These are phyloP conservation scores for Scophthalmus maximus DNA, from an alignment of 2,113 vertebrate species.

Conservation along the genomic window DNA sequence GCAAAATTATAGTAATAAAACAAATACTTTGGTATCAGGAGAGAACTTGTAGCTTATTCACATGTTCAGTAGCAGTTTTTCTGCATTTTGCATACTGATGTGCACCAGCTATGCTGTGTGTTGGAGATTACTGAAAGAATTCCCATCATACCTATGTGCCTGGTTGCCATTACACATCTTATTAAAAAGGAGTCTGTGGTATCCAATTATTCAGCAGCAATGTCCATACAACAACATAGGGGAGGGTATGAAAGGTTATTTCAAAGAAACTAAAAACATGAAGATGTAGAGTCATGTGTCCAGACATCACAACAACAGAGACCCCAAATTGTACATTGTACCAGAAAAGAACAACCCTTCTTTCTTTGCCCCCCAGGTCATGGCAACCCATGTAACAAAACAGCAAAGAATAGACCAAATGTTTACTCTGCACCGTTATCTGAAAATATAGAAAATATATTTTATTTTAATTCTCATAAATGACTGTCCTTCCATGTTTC, in stretches of 20 bases:
- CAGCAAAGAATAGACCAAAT: neutral
- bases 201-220: neutral
- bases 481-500: too few species aligned
- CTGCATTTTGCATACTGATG: neutral
- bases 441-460: too few species aligned
- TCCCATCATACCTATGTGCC: too few species aligned
- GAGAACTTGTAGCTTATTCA: slow-evolving; percentile 51
- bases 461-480: too few species aligned
- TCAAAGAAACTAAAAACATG: too few species aligned
- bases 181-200: neutral
- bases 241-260: too few species aligned
- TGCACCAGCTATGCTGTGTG: neutral
- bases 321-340: neutral
- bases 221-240: neutral
- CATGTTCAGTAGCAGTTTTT: slow-evolving; percentile 24
- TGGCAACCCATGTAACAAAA: neutral
- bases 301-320: neutral
- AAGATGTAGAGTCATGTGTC: too few species aligned
- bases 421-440: too few species aligned
- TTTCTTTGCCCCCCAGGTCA: neutral
- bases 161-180: neutral
- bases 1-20: slow-evolving; percentile 18
- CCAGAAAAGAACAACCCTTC: too few species aligned
- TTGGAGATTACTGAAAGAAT: neutral
- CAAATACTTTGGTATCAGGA: slow-evolving; percentile 65